A percentile compares a stretch with the other conserved stretches of the same genome.
phyloP scores from a whole-genome alignment of 2,113 vertebrate genomes.

The Malurus cyaneus region DNA sequence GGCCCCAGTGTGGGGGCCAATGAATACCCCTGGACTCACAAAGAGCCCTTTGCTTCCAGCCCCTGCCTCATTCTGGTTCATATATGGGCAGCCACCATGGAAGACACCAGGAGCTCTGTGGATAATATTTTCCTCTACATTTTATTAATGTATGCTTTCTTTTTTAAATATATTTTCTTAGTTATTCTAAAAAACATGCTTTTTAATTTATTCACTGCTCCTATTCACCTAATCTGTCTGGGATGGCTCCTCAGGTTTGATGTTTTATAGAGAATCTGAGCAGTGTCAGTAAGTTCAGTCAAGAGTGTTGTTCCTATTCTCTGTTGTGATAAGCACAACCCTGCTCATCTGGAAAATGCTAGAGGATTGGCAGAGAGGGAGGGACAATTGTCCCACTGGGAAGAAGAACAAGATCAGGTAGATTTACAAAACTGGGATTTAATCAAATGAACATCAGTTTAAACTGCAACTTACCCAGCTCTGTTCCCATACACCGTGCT shows the following conservation, averaged over 20 bases:
- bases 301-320: neutral
- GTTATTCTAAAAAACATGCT: neutral
- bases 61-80: neutral
- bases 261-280: neutral
- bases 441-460: neutral
- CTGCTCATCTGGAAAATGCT: neutral
- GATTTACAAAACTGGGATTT: neutral
- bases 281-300: neutral
- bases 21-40: neutral
- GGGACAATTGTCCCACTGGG: neutral
- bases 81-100: rapidly evolving
- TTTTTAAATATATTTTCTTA: neutral
- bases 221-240: neutral
- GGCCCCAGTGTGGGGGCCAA: rapidly evolving
- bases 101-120: neutral
- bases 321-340: neutral
- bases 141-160: neutral
- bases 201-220: neutral
- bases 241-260: neutral
- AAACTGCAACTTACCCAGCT: neutral
- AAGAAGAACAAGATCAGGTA: neutral
- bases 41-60: neutral
- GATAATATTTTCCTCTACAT: neutral
- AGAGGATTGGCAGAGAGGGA: neutral
- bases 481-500: neutral